Conservation (phyloP, 1,140 invertebrate species). For the Drosophila tani region DNA sequence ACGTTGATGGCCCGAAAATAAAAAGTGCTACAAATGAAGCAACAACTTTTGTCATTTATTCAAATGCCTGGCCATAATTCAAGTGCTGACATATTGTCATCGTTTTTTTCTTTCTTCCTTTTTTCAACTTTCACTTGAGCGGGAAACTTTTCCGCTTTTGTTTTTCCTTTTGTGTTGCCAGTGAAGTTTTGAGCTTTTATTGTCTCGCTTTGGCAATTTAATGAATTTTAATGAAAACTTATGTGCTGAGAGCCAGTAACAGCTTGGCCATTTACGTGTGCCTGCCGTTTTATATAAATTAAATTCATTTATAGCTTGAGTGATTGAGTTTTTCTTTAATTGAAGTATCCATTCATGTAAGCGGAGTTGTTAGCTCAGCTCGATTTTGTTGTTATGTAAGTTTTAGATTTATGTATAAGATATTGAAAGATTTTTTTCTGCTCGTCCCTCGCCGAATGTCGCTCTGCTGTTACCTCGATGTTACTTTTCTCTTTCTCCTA, state of each 20-base stretch:
- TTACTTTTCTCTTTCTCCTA: too few relatives aligned
- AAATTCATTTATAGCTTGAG: neutral
- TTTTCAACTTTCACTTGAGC: conserved; percentile 47
- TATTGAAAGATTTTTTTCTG: too few relatives aligned
- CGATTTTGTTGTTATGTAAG: too few relatives aligned
- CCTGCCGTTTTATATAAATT: neutral
- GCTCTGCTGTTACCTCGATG: too few relatives aligned
- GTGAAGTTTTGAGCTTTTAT: conserved; percentile 50
- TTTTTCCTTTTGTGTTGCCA: conserved; percentile 15
- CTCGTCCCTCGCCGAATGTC: too few relatives aligned
- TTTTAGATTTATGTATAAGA: too few relatives aligned
- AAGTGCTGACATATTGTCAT: conserved; percentile 77
- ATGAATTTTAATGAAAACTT: conserved; percentile 81
- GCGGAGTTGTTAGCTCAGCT: too few relatives aligned
- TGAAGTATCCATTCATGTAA: neutral
- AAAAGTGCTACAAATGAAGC: conserved; percentile 29
- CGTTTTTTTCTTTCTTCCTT: neutral
- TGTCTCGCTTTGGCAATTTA: conserved; percentile 66
- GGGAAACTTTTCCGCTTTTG: conserved; percentile 40
- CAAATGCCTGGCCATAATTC: conserved; percentile 74
- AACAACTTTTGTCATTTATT: conserved; percentile 70
- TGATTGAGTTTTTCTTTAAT: neutral
- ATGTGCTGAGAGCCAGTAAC: conserved; percentile 42
- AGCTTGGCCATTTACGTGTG: conserved; percentile 3
- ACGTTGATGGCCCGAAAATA: conserved; percentile 14